phyloP scores from a whole-genome alignment of 2,113 vertebrate genomes.

The Promerops cafer region DNA sequence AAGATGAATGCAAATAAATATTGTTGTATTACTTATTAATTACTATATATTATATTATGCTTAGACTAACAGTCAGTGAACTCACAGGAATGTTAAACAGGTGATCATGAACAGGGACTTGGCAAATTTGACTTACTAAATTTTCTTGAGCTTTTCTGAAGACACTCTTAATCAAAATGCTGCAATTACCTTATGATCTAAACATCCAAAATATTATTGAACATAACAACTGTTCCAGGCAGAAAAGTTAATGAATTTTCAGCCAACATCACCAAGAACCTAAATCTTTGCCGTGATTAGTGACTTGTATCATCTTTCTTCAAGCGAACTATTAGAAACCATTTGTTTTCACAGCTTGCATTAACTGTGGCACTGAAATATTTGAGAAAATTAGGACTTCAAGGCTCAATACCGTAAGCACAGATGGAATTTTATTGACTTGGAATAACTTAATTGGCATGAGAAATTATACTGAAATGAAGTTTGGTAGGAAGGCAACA shows the following conservation, averaged over 20 bases:
- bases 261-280: neutral
- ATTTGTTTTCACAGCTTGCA: neutral
- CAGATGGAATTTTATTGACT: neutral
- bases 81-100: neutral
- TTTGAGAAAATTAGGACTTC: neutral
- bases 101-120: neutral
- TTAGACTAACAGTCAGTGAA: neutral
- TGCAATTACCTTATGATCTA: neutral
- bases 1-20: neutral
- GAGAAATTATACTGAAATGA: neutral
- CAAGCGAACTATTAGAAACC: neutral
- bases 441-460: neutral
- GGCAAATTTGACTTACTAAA: neutral
- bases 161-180: neutral
- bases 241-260: conserved; percentile 26
- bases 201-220: neutral
- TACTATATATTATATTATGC: neutral
- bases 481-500: neutral
- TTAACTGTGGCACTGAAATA: neutral
- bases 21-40: neutral
- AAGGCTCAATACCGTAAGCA: neutral
- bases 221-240: neutral
- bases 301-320: conserved; percentile 4
- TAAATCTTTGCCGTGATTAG: neutral
- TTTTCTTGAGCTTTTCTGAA: neutral